phyloP scores from a whole-genome alignment of 2,888 invertebrate species.

The Plebejus argus region DNA sequence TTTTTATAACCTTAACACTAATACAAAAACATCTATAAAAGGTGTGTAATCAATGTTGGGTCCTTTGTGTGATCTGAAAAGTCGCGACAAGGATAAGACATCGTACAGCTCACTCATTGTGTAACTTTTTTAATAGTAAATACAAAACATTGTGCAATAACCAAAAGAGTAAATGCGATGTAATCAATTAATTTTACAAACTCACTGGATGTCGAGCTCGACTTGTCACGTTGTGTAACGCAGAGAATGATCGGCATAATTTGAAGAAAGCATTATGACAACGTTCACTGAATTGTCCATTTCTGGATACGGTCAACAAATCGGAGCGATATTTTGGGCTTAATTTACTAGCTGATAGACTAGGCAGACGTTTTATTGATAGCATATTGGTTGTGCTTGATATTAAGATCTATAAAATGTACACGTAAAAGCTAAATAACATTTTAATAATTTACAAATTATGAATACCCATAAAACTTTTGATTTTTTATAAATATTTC shows the following conservation, averaged over 20 bases:
- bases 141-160: conserved; percentile 42
- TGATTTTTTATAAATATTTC: neutral
- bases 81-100: neutral
- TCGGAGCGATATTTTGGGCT: conserved; percentile 56
- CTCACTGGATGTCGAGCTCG: conserved; percentile 65
- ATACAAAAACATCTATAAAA: no score
- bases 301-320: conserved; percentile 48
- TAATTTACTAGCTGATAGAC: conserved; percentile 61
- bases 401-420: neutral
- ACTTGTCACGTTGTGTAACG: conserved; percentile 58
- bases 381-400: conserved; percentile 51
- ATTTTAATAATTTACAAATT: neutral
- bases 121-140: neutral
- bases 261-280: conserved; percentile 52
- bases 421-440: neutral
- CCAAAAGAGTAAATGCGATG: conserved; percentile 8
- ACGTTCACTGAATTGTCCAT: conserved; percentile 55
- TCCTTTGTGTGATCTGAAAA: neutral
- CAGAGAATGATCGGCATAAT: conserved; percentile 64
- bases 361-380: conserved; percentile 63
- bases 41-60: no score
- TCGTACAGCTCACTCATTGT: neutral
- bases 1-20: neutral
- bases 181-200: conserved; percentile 31
- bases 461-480: neutral